A percentile compares a stretch with the other conserved stretches of the same genome.
Evolutionary conservation across 2,113 vertebrate genomes (phyloP).

Genomic region (Paedocypris sp.): DNA sequence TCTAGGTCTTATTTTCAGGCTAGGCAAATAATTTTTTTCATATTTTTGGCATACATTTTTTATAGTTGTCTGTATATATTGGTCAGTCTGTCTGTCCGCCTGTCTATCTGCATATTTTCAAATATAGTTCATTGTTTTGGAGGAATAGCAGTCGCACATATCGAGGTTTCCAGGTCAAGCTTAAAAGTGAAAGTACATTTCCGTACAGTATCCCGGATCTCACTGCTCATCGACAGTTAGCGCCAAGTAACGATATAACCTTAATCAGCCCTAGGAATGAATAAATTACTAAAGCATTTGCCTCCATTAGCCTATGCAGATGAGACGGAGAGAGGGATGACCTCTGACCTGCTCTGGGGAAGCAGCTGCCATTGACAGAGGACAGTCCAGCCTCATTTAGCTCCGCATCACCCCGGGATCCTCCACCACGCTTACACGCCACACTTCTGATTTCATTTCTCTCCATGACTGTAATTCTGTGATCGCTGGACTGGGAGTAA

Average conservation of each 20-base stretch:
- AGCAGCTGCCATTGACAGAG: slow-evolving; percentile 29
- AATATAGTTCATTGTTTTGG: too few relatives aligned
- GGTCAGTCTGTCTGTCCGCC: too few relatives aligned
- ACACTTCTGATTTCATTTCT: background rate
- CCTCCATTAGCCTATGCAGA: slow-evolving; percentile 34
- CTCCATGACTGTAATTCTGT: background rate
- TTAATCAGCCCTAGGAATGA: slow-evolving; percentile 27
- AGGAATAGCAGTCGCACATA: too few relatives aligned
- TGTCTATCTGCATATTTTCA: too few relatives aligned
- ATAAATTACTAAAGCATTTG: slow-evolving; percentile 31
- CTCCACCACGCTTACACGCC: background rate
- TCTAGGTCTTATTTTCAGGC: too few relatives aligned
- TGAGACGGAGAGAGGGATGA: slow-evolving; percentile 12
- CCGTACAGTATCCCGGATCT: too few relatives aligned
- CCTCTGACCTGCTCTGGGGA: slow-evolving; percentile 21
- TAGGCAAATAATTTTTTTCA: too few relatives aligned
- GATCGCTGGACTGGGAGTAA: slow-evolving; percentile 1
- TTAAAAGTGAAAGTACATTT: too few relatives aligned
- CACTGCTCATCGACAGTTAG: background rate
- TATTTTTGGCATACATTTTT: too few relatives aligned
- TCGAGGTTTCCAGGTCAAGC: too few relatives aligned
- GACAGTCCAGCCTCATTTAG: slow-evolving; percentile 31
- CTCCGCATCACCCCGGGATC: slow-evolving; percentile 21
- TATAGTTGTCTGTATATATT: too few relatives aligned
- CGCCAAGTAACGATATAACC: slow-evolving; percentile 6